Conservation (phyloP, 2,797 vertebrate species). For the Macropus fuliginosus region DNA sequence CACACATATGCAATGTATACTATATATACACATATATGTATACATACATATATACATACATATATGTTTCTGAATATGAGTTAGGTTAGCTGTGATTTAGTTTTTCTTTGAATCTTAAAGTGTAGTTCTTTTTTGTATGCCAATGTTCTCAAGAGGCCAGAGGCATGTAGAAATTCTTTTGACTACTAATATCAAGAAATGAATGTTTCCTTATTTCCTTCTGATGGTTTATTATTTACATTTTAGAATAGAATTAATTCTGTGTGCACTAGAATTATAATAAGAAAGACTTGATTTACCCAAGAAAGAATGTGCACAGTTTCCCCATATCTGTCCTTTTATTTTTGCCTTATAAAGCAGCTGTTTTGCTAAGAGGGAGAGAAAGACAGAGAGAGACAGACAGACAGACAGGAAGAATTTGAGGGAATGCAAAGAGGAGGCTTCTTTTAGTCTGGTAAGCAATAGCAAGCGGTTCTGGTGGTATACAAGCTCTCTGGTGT, state of each 20-base stretch:
- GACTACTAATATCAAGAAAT: not conserved
- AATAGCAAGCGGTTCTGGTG: not conserved
- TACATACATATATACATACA: not conserved
- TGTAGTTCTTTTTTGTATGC: slow-evolving; percentile 61
- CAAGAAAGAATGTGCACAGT: not conserved
- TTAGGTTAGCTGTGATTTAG: slow-evolving; percentile 62
- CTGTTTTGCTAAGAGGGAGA: not conserved
- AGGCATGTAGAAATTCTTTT: not conserved
- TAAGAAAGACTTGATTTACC: slow-evolving; percentile 4
- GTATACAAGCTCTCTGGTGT: no score
- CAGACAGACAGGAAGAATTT: not conserved
- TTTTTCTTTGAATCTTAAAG: slow-evolving; percentile 55
- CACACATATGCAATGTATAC: no score
- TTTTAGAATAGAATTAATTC: slow-evolving; percentile 18
- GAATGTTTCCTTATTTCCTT: slow-evolving; percentile 9
- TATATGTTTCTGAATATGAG: not conserved
- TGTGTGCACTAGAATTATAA: not conserved
- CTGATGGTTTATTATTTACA: not conserved
- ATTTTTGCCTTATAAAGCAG: not conserved
- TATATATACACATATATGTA: no score
- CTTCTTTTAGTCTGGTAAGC: not conserved
- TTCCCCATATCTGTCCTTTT: not conserved
- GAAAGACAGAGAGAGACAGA: not conserved
- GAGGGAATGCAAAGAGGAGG: not conserved
- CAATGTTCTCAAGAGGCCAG: slow-evolving; percentile 3